Evolutionary conservation across 1,140 invertebrate genomes (phyloP), one percentile per base, ranked within the genome.

Genomic region (Scaptomyza pallida): DNA sequence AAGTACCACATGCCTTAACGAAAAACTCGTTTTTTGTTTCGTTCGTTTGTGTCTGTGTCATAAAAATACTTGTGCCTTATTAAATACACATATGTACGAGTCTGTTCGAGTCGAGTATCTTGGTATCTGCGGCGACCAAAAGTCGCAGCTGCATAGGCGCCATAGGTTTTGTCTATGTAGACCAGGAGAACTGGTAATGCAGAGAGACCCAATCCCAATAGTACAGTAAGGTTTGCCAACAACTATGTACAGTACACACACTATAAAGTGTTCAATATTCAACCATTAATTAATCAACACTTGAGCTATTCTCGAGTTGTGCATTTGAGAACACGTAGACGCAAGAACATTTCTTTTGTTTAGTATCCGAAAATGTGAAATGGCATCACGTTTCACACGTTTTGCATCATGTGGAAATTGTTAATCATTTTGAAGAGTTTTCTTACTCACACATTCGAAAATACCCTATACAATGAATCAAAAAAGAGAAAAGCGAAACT

Each of bases 41-140:
- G 51, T n/a, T n/a, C n/a, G n/a, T n/a, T n/a, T n/a, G n/a, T n/a
- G n/a, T n/a, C 54, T 50, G 56, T 68, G 62, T 82, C 71, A 81
- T 81, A 82, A 82, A 81, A 78, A 81, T 81, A 81, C 57, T 74
- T 81, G 72, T 48, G 72, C 45, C 74, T 69, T 68, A 41, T 60
- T 60, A 59, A 56, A 37, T n/a, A n/a, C n/a, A n/a, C 33, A 37
- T n/a, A 54, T 54, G n/a, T n/a, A n/a, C n/a, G n/a, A n/a, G n/a
- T n/a, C n/a, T n/a, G n/a, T n/a, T n/a, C n/a, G n/a, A n/a, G n/a
- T n/a, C n/a, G n/a, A n/a, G n/a, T n/a, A n/a, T n/a, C n/a, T n/a
- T n/a, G n/a, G n/a, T n/a, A n/a, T n/a, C n/a, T n/a, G n/a, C 41
- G 47, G 30, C 21, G 10, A 2, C 17, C 40, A 52, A 41, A 19